Evolutionary conservation across 2,113 vertebrate genomes (phyloP), one percentile per base, ranked within the genome.

Genomic region (Pungitius pungitius): DNA sequence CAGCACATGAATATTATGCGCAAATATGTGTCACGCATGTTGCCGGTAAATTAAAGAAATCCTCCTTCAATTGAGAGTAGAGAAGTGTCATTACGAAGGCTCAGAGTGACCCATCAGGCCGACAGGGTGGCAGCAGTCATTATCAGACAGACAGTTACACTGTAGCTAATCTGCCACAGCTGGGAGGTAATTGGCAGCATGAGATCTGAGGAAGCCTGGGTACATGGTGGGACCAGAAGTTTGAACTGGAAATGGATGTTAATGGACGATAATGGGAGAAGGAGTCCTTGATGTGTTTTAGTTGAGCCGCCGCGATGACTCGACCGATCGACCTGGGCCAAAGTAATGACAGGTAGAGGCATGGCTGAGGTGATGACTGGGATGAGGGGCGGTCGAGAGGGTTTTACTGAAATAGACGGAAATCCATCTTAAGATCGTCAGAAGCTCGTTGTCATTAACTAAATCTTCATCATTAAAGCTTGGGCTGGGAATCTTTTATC

Each of bases 201-300:
- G 64, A 72, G 62, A 81, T 83, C 79, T 75, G 55, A 88, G 62
- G 62, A 62, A 64, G 55, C 20, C 78, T 75, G 51, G 66, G 77
- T 69, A 65, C 68, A 58, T 10, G 15, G 70, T 75, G 61, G 64
- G 85, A 85, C 77, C 70, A 71, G 64, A 33, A 73, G 82, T 73
- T 73, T 84, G 67, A 78, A 69, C 35, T 63, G 40, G 60, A 76
- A 79, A 82, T 65, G 72, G 76, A 60, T 55, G 80, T 81, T 87
- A 79, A 84, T 63, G 72, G 76, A 60, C 51, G 80, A 82, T 87
- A 82, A 84, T 83, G 27, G 68, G 72, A 85, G 35, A 52, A 66
- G 43, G 65, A 78, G 73, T 59, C 59, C 77, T 91, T 92, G 85
- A 91, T 89, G 84, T 88, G 80, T 89, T 87, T 84, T 63, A 64